Conservation (phyloP, 1,140 invertebrate species). For the Bombus waltoni region DNA sequence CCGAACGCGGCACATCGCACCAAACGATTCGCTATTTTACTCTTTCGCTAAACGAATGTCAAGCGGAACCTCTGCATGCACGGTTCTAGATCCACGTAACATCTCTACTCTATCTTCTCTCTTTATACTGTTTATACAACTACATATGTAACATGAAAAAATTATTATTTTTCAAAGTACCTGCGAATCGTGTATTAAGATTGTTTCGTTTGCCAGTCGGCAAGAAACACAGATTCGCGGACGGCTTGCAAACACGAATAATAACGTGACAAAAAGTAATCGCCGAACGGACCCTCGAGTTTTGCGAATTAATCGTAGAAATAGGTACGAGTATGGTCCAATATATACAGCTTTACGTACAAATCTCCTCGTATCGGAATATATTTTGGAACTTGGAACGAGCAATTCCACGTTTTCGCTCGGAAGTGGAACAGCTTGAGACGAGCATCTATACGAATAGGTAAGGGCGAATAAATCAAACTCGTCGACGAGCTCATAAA, state of each 20-base stretch:
- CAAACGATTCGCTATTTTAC: background rate
- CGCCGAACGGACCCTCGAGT: too few relatives aligned
- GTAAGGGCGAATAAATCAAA: slow-evolving; percentile 67
- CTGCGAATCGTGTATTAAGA: background rate
- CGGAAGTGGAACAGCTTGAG: slow-evolving; percentile 9
- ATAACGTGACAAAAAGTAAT: background rate
- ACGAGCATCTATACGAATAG: slow-evolving; percentile 8
- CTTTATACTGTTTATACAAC: background rate
- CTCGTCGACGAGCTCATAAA: slow-evolving; percentile 70
- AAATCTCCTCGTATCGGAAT: too few relatives aligned
- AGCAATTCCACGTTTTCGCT: slow-evolving; percentile 33
- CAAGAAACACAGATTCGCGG: background rate
- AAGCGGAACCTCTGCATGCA: background rate
- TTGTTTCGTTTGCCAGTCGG: background rate
- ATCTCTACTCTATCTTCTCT: background rate
- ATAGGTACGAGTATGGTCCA: background rate
- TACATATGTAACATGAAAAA: too few relatives aligned
- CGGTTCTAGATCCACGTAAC: background rate
- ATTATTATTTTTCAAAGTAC: too few relatives aligned
- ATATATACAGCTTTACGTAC: background rate
- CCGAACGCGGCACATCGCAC: background rate
- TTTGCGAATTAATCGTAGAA: background rate
- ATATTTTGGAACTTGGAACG: background rate
- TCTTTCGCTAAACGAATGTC: background rate
- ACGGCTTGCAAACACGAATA: background rate